Evolutionary conservation across 1,140 invertebrate genomes (phyloP).

Genomic region (Drosophila gunungcola): DNA sequence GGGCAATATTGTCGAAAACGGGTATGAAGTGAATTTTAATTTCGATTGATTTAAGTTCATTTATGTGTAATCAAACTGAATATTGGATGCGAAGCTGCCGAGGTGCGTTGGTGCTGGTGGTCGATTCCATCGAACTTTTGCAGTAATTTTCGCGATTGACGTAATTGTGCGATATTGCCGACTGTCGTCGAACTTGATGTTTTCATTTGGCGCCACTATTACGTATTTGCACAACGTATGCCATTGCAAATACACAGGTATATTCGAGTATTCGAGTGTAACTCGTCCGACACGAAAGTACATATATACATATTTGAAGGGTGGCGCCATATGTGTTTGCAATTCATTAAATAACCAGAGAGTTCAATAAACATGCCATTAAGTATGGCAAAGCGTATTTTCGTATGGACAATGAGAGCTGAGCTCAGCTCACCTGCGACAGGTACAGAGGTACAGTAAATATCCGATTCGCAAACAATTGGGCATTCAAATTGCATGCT

Average conservation of each 20-base stretch:
- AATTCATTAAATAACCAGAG: constrained; percentile 67
- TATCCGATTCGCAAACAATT: background rate
- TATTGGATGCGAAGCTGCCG: constrained; percentile 22
- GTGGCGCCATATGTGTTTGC: constrained; percentile 48
- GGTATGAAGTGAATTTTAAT: constrained; percentile 37
- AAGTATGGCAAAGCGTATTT: constrained; percentile 31
- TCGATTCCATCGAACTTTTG: constrained; percentile 11
- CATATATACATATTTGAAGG: background rate
- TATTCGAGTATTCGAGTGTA: background rate
- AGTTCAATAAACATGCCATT: constrained; percentile 72
- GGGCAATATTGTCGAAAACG: constrained; percentile 18
- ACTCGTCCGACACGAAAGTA: background rate
- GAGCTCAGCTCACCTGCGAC: constrained; percentile 1
- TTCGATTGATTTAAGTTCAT: constrained; percentile 37
- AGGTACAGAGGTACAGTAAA: constrained; percentile 31
- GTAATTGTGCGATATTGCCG: constrained; percentile 43
- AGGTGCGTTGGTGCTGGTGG: background rate
- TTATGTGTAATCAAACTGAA: constrained; percentile 52
- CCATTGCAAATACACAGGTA: constrained; percentile 17
- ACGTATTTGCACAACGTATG: constrained; percentile 45
- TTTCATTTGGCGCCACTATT: constrained; percentile 53
- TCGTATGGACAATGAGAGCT: background rate
- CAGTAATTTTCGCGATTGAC: constrained; percentile 32
- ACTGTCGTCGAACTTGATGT: constrained; percentile 39
- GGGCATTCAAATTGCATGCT: constrained; percentile 24